Base-by-base conservation (phyloP, 1,140 invertebrate species). In the Zophobas morio region DNA sequence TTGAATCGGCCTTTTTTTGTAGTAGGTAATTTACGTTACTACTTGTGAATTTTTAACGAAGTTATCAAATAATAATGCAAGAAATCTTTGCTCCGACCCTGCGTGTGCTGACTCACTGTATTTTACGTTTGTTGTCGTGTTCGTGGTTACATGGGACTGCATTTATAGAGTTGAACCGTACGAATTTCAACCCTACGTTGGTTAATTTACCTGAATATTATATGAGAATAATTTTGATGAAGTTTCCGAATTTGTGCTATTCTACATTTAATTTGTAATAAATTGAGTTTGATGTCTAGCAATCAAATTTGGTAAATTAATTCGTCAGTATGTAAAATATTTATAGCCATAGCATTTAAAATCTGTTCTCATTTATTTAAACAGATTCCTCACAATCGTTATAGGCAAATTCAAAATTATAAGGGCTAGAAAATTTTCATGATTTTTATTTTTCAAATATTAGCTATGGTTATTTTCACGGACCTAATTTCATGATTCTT, bases 191-290 rank as follows among this genome's bases (percentile, higher is more conserved):
- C 8, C 60, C 60, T 20, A 66, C 35, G 49, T 51, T n/a, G 49
- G 49, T 51, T 20, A 20, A 33, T 42, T 40, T n/a, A 42, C n/a
- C n/a, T 66, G 39, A 66, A 66, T 66, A 33, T 33, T 20, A 66
- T 66, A 66, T 66, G 60, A 20, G 60, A 46, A 39, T 42, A 66
- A 66, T 66, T 66, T 32, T 6, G 3, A 66, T 66, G 60, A 40
- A 42, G 42, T 66, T 42, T 66, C 60, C 39, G 42, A 42, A 42
- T 42, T 66, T 66, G 60, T 60, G 56, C 6, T 8, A 42, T 37
- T 8, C 40, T 42, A 40, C 40, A 51, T n/a, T 51, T 51, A 51
- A 51, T 4, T 51, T 51, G 42, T 51, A 20, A 20, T 5, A 20
- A 51, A 51, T 5, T 51, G 20, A 51, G 6, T 51, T 51, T n/a